Conservation (phyloP, 2,113 vertebrate genomes). For the Dromas ardeola region DNA sequence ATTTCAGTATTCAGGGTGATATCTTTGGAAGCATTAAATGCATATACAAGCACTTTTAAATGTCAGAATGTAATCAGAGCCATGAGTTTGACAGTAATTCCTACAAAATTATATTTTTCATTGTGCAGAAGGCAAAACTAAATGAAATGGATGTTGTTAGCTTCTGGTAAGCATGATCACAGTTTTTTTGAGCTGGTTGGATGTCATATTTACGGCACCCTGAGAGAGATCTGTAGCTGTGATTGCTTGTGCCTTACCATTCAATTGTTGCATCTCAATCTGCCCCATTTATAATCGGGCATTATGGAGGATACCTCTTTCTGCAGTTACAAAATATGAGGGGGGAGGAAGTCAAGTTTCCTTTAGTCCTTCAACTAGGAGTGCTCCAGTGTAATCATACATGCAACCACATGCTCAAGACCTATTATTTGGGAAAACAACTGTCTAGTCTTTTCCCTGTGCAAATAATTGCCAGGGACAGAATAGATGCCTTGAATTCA, state of each 20-base stretch:
- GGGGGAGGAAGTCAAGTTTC: background rate
- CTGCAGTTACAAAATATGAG: background rate
- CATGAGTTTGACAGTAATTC: slow-evolving; percentile 36
- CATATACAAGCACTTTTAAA: background rate
- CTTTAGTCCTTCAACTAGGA: background rate
- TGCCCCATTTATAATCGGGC: background rate
- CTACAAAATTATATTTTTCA: slow-evolving; percentile 44
- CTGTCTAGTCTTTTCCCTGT: background rate
- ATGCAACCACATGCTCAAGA: background rate
- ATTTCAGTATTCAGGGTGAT: background rate
- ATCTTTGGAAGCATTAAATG: slow-evolving; percentile 2
- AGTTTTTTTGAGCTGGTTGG: background rate
- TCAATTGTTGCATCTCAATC: background rate
- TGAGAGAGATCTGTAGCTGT: background rate
- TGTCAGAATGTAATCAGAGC: slow-evolving; percentile 32
- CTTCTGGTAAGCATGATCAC: background rate
- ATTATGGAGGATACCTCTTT: background rate
- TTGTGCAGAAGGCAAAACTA: slow-evolving; percentile 11
- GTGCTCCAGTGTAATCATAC: background rate
- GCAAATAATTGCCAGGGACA: background rate
- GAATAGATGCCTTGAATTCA: background rate
- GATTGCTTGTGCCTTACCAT: background rate
- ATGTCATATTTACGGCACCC: background rate
- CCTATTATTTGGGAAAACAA: background rate
- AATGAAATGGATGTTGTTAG: slow-evolving; percentile 1